Conservation (phyloP, 2,797 vertebrate species). For the Enteromius mattozi region DNA sequence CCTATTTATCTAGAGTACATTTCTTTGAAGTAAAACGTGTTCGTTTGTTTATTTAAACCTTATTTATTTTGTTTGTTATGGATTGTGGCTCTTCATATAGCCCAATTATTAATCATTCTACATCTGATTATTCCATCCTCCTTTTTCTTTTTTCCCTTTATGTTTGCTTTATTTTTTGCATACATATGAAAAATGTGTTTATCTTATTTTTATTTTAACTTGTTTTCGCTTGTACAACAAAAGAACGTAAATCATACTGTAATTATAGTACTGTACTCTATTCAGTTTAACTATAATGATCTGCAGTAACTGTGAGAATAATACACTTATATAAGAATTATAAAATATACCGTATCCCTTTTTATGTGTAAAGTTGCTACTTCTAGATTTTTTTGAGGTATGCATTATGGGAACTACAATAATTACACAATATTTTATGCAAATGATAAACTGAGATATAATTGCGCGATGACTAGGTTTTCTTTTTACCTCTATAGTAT, state of each 20-base stretch:
- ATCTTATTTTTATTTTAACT: background rate
- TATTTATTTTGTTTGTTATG: background rate
- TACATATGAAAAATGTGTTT: background rate
- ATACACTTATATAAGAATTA: background rate
- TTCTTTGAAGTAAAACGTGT: background rate
- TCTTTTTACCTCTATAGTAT: background rate
- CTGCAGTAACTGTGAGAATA: background rate
- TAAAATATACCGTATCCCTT: background rate
- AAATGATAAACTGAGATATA: background rate
- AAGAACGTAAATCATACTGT: background rate
- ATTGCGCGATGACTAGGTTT: background rate
- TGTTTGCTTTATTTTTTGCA: background rate
- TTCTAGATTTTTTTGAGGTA: too few relatives aligned
- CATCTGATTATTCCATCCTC: background rate
- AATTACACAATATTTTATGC: background rate
- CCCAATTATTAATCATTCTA: background rate
- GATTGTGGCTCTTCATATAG: background rate
- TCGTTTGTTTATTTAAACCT: background rate
- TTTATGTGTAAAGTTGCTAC: background rate
- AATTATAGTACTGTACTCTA: background rate
- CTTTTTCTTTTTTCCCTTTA: background rate
- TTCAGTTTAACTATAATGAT: background rate
- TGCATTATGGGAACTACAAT: too few relatives aligned
- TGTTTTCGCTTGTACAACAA: background rate
- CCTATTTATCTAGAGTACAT: background rate